Conservation (phyloP, 2,888 invertebrate species). For the Drosophila meridiana region DNA sequence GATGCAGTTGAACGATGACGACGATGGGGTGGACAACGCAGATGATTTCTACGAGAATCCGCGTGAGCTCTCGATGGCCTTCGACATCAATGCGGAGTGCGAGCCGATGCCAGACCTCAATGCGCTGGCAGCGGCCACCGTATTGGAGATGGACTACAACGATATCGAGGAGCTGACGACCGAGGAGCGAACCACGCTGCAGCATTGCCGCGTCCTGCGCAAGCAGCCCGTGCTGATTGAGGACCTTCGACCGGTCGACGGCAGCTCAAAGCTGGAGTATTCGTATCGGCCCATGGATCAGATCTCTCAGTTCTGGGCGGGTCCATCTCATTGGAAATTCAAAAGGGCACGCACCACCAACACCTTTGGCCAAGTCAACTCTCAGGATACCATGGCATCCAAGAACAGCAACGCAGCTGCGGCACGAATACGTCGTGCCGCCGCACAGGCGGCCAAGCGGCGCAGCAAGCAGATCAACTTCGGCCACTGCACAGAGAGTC, state of each 20-base stretch:
- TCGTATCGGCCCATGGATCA: constrained; percentile 88
- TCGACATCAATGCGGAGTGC: constrained; percentile 88
- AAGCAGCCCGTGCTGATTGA: constrained; percentile 85
- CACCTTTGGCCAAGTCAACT: constrained; percentile 49
- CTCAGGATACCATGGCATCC: constrained; percentile 1
- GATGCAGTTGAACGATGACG: constrained; percentile 64
- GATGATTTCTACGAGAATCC: constrained; percentile 84
- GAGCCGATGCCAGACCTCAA: constrained; percentile 87
- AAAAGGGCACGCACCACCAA: constrained; percentile 85
- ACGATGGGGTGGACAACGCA: constrained; percentile 83
- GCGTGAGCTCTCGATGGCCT: constrained; percentile 87
- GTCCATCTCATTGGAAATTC: constrained; percentile 93
- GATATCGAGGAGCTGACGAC: constrained; percentile 85
- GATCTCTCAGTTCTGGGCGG: constrained; percentile 89
- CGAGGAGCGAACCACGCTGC: constrained; percentile 82
- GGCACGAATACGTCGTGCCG: constrained; percentile 54
- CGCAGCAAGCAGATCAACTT: constrained; percentile 77
- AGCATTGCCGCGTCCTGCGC: constrained; percentile 83
- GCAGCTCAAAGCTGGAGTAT: constrained; percentile 88
- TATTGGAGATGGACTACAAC: constrained; percentile 85
- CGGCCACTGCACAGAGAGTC: constrained; percentile 75
- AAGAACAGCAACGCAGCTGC: constrained; percentile 16
- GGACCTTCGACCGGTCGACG: constrained; percentile 87
- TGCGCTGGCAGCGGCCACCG: constrained; percentile 47
- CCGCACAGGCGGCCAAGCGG: constrained; percentile 53